phyloP scores from a whole-genome alignment of 2,797 vertebrate genomes.

The Pseudopleuronectes americanus region DNA sequence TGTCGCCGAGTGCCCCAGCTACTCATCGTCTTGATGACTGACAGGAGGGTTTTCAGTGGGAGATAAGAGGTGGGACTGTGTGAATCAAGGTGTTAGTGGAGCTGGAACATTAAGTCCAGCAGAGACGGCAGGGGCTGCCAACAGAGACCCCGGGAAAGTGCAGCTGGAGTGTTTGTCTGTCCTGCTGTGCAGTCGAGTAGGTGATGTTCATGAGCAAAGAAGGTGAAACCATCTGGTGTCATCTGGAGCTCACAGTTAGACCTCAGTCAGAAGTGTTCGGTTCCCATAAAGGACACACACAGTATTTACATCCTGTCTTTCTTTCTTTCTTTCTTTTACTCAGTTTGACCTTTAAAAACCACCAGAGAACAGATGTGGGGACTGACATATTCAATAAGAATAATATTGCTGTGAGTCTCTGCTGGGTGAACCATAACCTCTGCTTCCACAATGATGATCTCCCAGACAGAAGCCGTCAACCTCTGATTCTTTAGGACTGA shows the following conservation, averaged over 20 bases:
- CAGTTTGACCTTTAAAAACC: constrained; percentile 7
- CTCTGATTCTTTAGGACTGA: neutral
- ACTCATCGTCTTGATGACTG: constrained; percentile 49
- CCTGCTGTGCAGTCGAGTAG: constrained; percentile 54
- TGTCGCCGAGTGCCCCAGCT: constrained; percentile 2
- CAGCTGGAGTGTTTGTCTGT: constrained; percentile 56
- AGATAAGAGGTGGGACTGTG: constrained; percentile 60
- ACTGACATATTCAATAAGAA: neutral
- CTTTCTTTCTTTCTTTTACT: neutral
- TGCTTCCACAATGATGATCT: neutral
- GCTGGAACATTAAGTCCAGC: constrained; percentile 53
- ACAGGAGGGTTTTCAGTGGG: constrained; percentile 46
- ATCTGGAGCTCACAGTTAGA: constrained; percentile 25
- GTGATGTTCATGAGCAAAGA: constrained; percentile 39
- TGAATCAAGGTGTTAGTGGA: constrained; percentile 64
- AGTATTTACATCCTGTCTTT: neutral
- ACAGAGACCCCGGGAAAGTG: constrained; percentile 38
- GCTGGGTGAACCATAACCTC: neutral
- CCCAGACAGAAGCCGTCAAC: neutral
- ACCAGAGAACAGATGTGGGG: neutral
- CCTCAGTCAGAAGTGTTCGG: neutral
- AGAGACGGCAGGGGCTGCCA: constrained; percentile 29
- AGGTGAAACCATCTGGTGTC: constrained; percentile 58
- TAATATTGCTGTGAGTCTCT: neutral
- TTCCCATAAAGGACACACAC: neutral